phyloP scores from a whole-genome alignment of 2,888 invertebrate species.

The Athrips mouffetella region DNA sequence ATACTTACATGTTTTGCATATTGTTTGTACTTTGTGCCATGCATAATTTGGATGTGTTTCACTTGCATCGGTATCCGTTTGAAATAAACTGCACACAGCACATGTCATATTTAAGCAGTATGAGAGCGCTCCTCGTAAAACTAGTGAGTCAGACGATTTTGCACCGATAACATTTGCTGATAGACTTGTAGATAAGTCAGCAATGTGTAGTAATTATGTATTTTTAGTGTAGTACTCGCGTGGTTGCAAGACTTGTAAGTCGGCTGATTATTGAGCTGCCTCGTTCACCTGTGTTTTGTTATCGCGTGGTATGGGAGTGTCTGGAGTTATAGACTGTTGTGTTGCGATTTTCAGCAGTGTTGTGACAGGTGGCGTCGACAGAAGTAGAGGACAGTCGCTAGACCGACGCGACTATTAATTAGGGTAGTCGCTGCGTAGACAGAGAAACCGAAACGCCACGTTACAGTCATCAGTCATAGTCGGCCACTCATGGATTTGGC shows the following conservation, averaged over 20 bases:
- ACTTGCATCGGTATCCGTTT: background rate
- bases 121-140: background rate
- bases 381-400: slow-evolving; percentile 32
- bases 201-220: background rate
- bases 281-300: background rate
- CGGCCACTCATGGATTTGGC: background rate
- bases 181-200: slow-evolving; percentile 7
- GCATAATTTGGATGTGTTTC: slow-evolving; percentile 36
- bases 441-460: slow-evolving; percentile 33
- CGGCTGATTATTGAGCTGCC: background rate
- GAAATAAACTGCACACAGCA: slow-evolving; percentile 1
- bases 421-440: slow-evolving; percentile 38
- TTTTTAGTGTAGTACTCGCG: background rate
- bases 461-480: slow-evolving; percentile 4
- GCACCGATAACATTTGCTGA: slow-evolving; percentile 5
- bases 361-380: slow-evolving; percentile 49
- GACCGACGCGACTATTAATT: slow-evolving; percentile 46
- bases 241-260: background rate
- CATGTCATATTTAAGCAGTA: slow-evolving; percentile 1
- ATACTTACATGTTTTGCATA: slow-evolving; percentile 38
- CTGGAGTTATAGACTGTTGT: no score
- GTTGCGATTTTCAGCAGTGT: slow-evolving; percentile 20
- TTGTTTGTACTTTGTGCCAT: slow-evolving; percentile 37
- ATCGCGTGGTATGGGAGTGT: background rate
- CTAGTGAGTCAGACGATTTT: slow-evolving; percentile 7